Percentiles rank a stretch among this genome's conserved stretches.
These are phyloP conservation scores for Cataglyphis cursor DNA, from an alignment of 2,888 invertebrate species.

Conservation along the genomic window DNA sequence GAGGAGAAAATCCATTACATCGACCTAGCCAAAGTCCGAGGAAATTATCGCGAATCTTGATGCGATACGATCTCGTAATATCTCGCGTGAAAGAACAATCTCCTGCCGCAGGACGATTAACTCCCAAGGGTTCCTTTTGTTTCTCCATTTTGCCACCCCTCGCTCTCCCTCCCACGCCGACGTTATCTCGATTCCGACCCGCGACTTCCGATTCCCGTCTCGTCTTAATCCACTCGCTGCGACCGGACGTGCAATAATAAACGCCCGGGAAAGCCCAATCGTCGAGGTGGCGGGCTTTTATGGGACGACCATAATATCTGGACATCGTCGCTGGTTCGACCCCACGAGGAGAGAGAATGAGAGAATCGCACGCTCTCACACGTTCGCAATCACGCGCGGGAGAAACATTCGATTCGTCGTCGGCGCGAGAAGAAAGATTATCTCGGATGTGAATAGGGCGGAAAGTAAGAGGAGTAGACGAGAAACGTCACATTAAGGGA, in stretches of 20 bases:
- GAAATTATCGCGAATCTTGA: slow-evolving; percentile 51
- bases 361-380: slow-evolving; percentile 35
- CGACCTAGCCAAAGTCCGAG: slow-evolving; percentile 25
- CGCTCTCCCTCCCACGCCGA: background rate
- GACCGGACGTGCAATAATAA: slow-evolving; percentile 81
- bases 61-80: slow-evolving; percentile 38
- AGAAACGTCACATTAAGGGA: slow-evolving; percentile 84
- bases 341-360: background rate
- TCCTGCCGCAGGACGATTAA: slow-evolving; percentile 49
- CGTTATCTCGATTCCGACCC: slow-evolving; percentile 50
- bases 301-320: slow-evolving; percentile 83
- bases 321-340: slow-evolving; percentile 71
- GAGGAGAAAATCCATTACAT: slow-evolving; percentile 26
- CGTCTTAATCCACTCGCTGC: slow-evolving; percentile 81
- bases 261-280: slow-evolving; percentile 82
- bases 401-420: slow-evolving; percentile 77
- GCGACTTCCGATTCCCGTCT: slow-evolving; percentile 84
- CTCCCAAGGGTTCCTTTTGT: slow-evolving; percentile 61
- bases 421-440: slow-evolving; percentile 81
- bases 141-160: slow-evolving; percentile 52
- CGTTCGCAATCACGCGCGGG: slow-evolving; percentile 59
- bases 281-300: slow-evolving; percentile 82
- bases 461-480: slow-evolving; percentile 64
- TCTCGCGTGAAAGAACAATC: slow-evolving; percentile 53
- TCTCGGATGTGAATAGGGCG: slow-evolving; percentile 75